phyloP scores from a whole-genome alignment of 2,113 vertebrate species.

The Pimephales promelas region DNA sequence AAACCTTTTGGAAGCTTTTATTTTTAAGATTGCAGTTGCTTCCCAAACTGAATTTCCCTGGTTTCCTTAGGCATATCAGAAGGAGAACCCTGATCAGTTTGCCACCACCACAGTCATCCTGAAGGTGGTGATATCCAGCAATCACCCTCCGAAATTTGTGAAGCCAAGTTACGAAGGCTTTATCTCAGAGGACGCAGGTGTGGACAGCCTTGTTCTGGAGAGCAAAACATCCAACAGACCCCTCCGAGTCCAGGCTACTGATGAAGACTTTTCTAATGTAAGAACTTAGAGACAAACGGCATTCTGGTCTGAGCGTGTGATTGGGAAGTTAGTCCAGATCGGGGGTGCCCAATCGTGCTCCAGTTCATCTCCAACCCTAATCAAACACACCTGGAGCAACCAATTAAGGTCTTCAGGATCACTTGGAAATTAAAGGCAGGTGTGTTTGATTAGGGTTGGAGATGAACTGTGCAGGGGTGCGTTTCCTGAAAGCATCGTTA shows the following conservation, averaged over 20 bases:
- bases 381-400: no score
- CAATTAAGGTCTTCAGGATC: no score
- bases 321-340: background rate
- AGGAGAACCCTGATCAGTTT: constrained; percentile 66
- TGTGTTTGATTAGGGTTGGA: no score
- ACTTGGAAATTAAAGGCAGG: no score
- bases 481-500: no score
- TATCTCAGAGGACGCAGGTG: constrained; percentile 43
- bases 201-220: constrained; percentile 70
- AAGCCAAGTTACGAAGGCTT: constrained; percentile 62
- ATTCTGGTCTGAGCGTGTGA: background rate
- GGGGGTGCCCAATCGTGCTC: no score
- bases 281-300: constrained; percentile 4
- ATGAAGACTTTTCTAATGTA: constrained; percentile 69
- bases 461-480: no score
- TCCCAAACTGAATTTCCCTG: background rate
- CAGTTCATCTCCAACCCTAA: no score
- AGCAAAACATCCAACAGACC: constrained; percentile 56
- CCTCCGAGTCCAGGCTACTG: constrained; percentile 66
- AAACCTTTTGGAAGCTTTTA: background rate
- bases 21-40: background rate
- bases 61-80: constrained; percentile 77
- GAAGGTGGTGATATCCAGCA: constrained; percentile 66
- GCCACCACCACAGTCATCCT: constrained; percentile 71
- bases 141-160: constrained; percentile 70